phyloP scores from a whole-genome alignment of 2,888 invertebrate genomes.

The Agrilus biguttatus region DNA sequence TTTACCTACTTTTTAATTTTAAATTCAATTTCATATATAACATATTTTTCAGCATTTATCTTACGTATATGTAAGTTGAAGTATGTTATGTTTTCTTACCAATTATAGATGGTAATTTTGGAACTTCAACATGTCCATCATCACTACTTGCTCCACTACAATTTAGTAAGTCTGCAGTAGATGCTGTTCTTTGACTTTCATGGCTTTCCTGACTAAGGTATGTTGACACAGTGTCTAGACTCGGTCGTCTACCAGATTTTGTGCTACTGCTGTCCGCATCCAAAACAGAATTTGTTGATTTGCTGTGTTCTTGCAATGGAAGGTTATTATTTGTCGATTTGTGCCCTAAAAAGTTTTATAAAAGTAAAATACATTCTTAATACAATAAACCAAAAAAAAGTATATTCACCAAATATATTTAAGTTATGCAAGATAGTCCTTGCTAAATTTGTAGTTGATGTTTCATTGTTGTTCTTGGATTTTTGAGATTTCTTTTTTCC shows the following conservation, averaged over 20 bases:
- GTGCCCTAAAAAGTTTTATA: slow-evolving; percentile 24
- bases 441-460: slow-evolving; percentile 49
- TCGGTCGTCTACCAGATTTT: slow-evolving; percentile 63
- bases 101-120: slow-evolving; percentile 22
- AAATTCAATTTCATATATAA: no score
- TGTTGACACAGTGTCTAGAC: slow-evolving; percentile 78
- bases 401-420: slow-evolving; percentile 56
- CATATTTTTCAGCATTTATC: no score
- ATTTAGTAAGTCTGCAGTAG: slow-evolving; percentile 27
- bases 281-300: slow-evolving; percentile 27
- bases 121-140: slow-evolving; percentile 16
- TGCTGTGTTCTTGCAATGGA: slow-evolving; percentile 1
- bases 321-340: slow-evolving; percentile 22
- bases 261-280: slow-evolving; percentile 59
- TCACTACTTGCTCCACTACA: slow-evolving; percentile 24
- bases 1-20: no score
- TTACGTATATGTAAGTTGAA: no score
- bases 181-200: slow-evolving; percentile 38
- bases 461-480: slow-evolving; percentile 28
- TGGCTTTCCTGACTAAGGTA: slow-evolving; percentile 78
- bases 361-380: slow-evolving; percentile 1
- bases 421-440: slow-evolving; percentile 66
- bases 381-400: slow-evolving; percentile 1
- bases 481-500: slow-evolving; percentile 34
- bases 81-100: slow-evolving; percentile 15